These are phyloP conservation scores for Eristalis pertinax DNA, from an alignment of 2,888 invertebrate species.

Conservation along the genomic window DNA sequence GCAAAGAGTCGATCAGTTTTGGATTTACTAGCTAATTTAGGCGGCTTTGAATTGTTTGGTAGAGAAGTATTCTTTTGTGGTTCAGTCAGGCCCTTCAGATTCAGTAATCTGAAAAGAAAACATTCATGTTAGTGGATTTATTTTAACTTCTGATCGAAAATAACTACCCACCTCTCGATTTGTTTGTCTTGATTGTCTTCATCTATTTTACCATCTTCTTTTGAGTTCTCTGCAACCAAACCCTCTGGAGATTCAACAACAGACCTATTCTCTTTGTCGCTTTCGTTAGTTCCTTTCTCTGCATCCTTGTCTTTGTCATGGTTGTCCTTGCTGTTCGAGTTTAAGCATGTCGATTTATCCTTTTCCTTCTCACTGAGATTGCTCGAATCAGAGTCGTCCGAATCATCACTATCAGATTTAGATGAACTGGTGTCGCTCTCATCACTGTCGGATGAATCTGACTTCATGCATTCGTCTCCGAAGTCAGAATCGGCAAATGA, in stretches of 20 bases:
- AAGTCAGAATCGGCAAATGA: slow-evolving; percentile 16
- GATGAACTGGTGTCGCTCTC: slow-evolving; percentile 30
- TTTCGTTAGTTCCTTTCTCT: slow-evolving; percentile 46
- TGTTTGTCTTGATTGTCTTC: slow-evolving; percentile 77
- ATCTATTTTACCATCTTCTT: slow-evolving; percentile 64
- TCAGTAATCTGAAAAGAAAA: slow-evolving; percentile 75
- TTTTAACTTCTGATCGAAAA: background rate
- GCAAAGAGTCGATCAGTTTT: slow-evolving; percentile 60
- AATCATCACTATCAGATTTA: slow-evolving; percentile 17
- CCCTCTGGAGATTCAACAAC: slow-evolving; percentile 16
- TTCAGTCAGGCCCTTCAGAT: slow-evolving; percentile 76
- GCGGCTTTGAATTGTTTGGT: slow-evolving; percentile 53
- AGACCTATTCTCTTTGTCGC: slow-evolving; percentile 74
- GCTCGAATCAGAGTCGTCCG: slow-evolving; percentile 1
- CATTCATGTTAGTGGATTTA: background rate
- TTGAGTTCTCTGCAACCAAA: slow-evolving; percentile 37
- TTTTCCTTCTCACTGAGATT: slow-evolving; percentile 18
- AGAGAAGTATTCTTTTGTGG: slow-evolving; percentile 47
- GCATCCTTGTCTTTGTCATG: slow-evolving; percentile 18
- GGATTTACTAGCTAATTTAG: slow-evolving; percentile 48
- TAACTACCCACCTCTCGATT: slow-evolving; percentile 76
- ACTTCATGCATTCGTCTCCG: slow-evolving; percentile 17
- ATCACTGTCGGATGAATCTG: slow-evolving; percentile 20
- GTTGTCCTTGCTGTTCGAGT: background rate
- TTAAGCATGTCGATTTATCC: background rate